These are phyloP conservation scores for Eristalis tenax DNA, from an alignment of 2,888 invertebrate species.

Conservation along the genomic window DNA sequence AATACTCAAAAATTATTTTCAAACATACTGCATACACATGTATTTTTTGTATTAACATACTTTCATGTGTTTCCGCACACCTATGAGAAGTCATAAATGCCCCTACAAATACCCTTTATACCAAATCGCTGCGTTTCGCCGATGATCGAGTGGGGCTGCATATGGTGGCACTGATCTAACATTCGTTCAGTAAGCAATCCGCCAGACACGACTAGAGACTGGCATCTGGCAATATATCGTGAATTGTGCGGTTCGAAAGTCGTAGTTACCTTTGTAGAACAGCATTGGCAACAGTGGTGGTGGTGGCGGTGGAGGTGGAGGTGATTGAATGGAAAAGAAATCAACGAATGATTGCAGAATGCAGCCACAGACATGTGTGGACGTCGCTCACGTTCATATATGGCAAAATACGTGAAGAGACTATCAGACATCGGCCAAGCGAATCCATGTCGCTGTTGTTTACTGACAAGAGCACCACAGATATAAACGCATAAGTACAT, in stretches of 20 bases:
- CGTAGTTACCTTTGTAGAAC: constrained; percentile 2
- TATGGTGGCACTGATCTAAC: constrained; percentile 20
- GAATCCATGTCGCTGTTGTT: constrained; percentile 40
- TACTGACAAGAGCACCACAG: constrained; percentile 18
- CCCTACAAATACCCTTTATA: background rate
- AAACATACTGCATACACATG: too few relatives aligned
- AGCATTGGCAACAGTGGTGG: background rate
- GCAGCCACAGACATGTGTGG: background rate
- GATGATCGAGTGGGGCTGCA: constrained; percentile 3
- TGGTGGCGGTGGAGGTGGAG: background rate
- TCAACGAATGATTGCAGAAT: background rate
- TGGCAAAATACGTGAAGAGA: constrained; percentile 25
- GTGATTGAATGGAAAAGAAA: background rate
- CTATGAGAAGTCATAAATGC: background rate
- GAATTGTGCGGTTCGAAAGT: background rate
- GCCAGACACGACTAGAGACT: constrained; percentile 1
- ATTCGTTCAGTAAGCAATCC: constrained; percentile 20
- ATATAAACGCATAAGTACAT: background rate
- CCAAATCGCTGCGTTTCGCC: background rate
- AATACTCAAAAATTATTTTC: too few relatives aligned
- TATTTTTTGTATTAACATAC: background rate
- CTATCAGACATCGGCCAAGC: constrained; percentile 39
- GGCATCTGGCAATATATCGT: constrained; percentile 22
- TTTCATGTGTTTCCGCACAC: background rate
- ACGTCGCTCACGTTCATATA: background rate